Base-by-base conservation (phyloP, 1,140 invertebrate species). In the Drosophila tropicalis region DNA sequence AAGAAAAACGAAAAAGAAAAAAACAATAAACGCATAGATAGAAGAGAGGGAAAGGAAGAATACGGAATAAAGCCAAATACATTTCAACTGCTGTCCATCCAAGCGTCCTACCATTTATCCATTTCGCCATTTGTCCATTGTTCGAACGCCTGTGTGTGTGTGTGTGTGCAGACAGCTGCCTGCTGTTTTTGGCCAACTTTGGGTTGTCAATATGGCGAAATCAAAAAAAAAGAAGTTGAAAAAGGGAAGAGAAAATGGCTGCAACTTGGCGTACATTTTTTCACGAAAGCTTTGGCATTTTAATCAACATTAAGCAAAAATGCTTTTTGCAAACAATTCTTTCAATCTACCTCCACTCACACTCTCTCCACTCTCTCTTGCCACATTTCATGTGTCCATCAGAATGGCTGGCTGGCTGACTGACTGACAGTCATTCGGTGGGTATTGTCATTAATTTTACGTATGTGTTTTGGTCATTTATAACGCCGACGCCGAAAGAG, bases 251-350 rank as follows among this genome's bases (percentile, higher is more conserved):
- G 57, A 58, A 77, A 85, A 85, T 86, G 81, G 60, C 85, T 81
- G 65, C 62, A 86, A 72, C 62, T 86, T 86, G 79, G 66, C 71
- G 62, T 47, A 69, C 66, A 89, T 86, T 82, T 89, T 77, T 87
- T 87, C 84, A 89, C 83, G 84, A 86, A 73, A 68, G 67, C 81
- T 72, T 71, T 89, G 84, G 84, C 84, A 89, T 89, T 89, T 89
- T 89, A 89, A 89, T 89, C 84, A 89, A 89, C 84, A 89, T 89
- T 89, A 89, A 89, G 84, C 84, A 89, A 80, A 78, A 89, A 89
- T 84, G 85, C 72, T 87, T 89, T 84, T 87, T 84, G 85, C 84
- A 81, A 89, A 90, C 84, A 89, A 65, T 84, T 89, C 84, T 61
- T 68, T 72, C 39, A 0, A 29, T 34, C 56, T 64, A 66, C 44